Conservation (phyloP, 2,113 vertebrate species). For the human region DNA sequence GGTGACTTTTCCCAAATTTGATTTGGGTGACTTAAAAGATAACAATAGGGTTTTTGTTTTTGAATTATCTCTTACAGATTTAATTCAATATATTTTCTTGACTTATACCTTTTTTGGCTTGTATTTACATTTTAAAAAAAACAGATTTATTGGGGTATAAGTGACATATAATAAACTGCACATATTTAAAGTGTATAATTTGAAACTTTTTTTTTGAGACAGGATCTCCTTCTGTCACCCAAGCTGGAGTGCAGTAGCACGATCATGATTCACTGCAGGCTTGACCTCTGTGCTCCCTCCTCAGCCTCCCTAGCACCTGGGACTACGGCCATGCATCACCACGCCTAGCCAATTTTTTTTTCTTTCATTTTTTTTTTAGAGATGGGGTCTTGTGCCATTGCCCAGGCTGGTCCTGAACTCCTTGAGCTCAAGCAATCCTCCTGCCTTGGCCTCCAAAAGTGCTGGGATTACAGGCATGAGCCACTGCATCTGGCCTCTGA, state of each 20-base stretch:
- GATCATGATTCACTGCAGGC: not conserved
- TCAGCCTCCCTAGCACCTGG: too few relatives aligned
- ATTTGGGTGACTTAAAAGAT: not conserved
- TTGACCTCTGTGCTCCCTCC: too few relatives aligned
- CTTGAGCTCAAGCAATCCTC: not conserved
- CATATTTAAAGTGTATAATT: too few relatives aligned
- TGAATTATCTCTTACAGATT: slow-evolving; percentile 17
- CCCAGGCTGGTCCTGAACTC: not conserved
- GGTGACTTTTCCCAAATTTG: not conserved
- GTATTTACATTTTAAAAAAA: not conserved
- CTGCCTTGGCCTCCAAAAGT: not conserved
- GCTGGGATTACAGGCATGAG: not conserved
- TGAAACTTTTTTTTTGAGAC: too few relatives aligned
- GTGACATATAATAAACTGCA: too few relatives aligned
- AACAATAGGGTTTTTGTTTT: not conserved
- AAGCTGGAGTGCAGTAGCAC: too few relatives aligned
- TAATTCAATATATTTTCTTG: not conserved
- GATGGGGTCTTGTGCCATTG: not conserved
- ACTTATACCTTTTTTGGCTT: not conserved
- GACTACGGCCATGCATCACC: too few relatives aligned
- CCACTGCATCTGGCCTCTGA: not conserved
- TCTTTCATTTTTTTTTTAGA: not conserved
- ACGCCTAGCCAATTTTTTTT: too few relatives aligned
- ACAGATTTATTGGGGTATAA: too few relatives aligned
- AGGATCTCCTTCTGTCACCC: too few relatives aligned